Evolutionary conservation across 2,888 invertebrate genomes (phyloP).

Genomic region (Synanthedon andrenaeformis): DNA sequence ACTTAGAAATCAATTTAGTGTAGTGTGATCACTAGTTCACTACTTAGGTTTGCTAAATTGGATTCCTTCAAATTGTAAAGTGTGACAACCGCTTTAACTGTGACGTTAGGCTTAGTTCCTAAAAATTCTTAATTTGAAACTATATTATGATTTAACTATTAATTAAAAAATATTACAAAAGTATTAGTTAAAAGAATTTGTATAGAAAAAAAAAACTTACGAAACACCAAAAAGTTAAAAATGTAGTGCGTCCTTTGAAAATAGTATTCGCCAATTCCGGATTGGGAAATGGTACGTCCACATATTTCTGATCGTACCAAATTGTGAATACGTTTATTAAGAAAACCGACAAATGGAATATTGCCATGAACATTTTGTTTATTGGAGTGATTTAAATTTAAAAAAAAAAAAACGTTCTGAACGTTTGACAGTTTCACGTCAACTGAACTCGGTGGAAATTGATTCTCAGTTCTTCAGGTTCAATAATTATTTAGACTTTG

Average conservation of each 20-base stretch:
- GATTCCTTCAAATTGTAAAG: too few relatives aligned
- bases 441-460: background rate
- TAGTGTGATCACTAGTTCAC: too few relatives aligned
- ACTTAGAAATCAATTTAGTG: too few relatives aligned
- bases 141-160: too few relatives aligned
- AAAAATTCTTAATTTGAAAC: too few relatives aligned
- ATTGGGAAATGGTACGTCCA: conserved; percentile 32
- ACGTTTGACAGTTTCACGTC: background rate
- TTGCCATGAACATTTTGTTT: conserved; percentile 18
- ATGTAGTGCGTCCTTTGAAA: conserved; percentile 33
- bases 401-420: background rate
- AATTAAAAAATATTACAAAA: too few relatives aligned
- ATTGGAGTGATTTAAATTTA: background rate
- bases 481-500: too few relatives aligned
- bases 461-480: too few relatives aligned
- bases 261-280: conserved; percentile 28
- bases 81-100: too few relatives aligned
- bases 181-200: too few relatives aligned
- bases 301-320: conserved; percentile 43
- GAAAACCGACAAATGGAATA: conserved; percentile 34
- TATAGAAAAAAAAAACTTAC: conserved; percentile 24
- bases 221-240: conserved; percentile 46
- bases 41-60: too few relatives aligned
- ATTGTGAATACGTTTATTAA: conserved; percentile 29
- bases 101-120: too few relatives aligned